These are phyloP conservation scores for Raja brachyura DNA, from an alignment of 2,113 vertebrate species.

Conservation along the genomic window DNA sequence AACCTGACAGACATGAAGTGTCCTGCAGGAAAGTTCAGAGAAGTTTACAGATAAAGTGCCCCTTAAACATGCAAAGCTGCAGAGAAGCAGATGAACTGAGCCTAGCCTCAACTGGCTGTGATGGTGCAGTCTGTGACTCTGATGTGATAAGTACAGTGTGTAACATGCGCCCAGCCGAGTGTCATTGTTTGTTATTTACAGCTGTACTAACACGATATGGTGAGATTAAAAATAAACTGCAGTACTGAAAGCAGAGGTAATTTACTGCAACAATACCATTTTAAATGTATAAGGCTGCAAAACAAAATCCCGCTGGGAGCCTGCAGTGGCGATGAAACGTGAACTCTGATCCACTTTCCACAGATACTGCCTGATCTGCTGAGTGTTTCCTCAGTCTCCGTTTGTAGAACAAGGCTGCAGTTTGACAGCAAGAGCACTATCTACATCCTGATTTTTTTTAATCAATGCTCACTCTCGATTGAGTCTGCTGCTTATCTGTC, in stretches of 20 bases:
- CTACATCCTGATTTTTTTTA: neutral
- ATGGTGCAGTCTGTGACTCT: neutral
- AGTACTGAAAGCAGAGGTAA: neutral
- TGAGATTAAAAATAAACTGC: neutral
- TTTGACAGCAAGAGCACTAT: neutral
- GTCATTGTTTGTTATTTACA: neutral
- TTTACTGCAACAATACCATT: neutral
- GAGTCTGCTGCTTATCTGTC: neutral
- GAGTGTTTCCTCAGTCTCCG: too few relatives aligned
- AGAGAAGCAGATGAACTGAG: neutral
- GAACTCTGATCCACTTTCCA: too few relatives aligned
- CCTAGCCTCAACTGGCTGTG: neutral
- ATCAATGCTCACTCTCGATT: neutral
- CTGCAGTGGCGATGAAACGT: too few relatives aligned
- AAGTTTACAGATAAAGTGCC: neutral
- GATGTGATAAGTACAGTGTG: neutral
- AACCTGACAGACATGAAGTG: neutral
- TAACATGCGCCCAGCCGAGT: neutral
- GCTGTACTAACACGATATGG: neutral
- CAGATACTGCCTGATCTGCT: too few relatives aligned
- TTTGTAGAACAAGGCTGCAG: neutral
- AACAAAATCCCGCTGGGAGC: too few relatives aligned
- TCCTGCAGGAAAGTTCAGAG: neutral
- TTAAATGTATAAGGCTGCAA: neutral
- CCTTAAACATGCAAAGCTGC: neutral